Percentiles rank a stretch among this genome's conserved stretches.
Conservation (phyloP, 2,113 vertebrate genomes). For the Podilymbus podiceps region DNA sequence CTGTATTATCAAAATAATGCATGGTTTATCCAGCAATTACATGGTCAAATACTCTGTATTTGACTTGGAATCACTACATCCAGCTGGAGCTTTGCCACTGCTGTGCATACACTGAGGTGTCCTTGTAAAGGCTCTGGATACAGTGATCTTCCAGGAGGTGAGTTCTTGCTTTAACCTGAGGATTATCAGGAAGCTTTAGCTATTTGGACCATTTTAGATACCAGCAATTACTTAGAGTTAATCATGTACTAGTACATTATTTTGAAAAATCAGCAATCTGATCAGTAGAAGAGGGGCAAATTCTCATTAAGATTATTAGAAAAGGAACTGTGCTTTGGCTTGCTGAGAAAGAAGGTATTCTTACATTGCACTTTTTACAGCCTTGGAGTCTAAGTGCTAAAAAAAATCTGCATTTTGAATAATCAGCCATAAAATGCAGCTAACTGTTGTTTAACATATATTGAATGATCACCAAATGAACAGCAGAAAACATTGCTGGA, state of each 20-base stretch:
- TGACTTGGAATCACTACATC: neutral
- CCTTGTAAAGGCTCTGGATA: neutral
- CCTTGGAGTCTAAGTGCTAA: neutral
- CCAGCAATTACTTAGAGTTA: neutral
- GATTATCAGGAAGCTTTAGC: neutral
- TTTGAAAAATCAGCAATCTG: neutral
- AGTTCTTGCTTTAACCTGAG: neutral
- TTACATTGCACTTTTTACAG: neutral
- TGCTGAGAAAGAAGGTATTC: neutral
- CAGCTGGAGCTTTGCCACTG: neutral
- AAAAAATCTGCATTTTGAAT: neutral
- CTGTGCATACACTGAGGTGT: neutral
- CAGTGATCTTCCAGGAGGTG: neutral
- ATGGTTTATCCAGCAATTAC: neutral
- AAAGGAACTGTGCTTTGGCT: neutral
- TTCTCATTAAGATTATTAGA: neutral
- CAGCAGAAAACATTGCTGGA: neutral
- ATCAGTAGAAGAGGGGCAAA: neutral
- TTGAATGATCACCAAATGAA: neutral
- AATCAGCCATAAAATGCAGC: neutral
- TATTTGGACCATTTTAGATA: slow-evolving; percentile 19
- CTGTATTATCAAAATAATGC: neutral
- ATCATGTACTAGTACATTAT: neutral
- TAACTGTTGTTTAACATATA: fast-evolving
- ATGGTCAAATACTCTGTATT: neutral